These are phyloP conservation scores for Drosophila yakuba DNA, from an alignment of 1,140 invertebrate genomes.

Conservation along the genomic window DNA sequence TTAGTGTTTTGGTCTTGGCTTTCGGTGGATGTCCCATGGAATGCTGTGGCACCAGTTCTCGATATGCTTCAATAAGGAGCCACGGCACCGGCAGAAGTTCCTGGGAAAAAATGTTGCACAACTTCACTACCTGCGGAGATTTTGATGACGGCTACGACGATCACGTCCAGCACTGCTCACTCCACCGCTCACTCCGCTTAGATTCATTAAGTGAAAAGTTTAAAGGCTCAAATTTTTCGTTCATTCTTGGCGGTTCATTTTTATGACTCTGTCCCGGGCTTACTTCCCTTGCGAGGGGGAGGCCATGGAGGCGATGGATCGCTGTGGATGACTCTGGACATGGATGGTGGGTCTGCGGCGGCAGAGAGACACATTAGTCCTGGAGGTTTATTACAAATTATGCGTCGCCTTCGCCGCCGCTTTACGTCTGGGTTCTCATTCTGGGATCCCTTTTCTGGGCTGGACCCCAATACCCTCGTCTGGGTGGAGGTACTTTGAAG, in stretches of 20 bases:
- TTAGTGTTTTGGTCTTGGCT: constrained; percentile 21
- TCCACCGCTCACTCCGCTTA: constrained; percentile 55
- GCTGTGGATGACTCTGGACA: no score
- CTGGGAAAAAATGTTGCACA: constrained; percentile 83
- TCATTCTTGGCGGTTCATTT: constrained; percentile 66
- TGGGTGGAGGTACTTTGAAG: neutral
- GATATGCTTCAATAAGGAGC: constrained; percentile 77
- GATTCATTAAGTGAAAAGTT: constrained; percentile 83
- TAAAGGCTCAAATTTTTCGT: constrained; percentile 79
- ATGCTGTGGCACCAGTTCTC: constrained; percentile 79
- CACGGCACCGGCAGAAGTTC: constrained; percentile 64
- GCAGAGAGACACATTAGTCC: constrained; percentile 72
- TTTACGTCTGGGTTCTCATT: constrained; percentile 15
- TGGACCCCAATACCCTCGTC: constrained; percentile 11
- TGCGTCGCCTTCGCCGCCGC: constrained; percentile 61
- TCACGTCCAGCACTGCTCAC: constrained; percentile 29
- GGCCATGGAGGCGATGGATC: constrained; percentile 13
- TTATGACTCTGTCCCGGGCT: constrained; percentile 47
- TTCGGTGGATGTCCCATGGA: constrained; percentile 81
- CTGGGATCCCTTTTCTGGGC: constrained; percentile 33
- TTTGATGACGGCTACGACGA: constrained; percentile 56
- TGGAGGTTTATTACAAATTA: constrained; percentile 81
- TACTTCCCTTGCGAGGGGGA: constrained; percentile 18
- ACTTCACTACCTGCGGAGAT: constrained; percentile 72
- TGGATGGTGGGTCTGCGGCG: constrained; percentile 7